phyloP scores from a whole-genome alignment of 2,888 invertebrate genomes.

The Pilophorus perplexus region DNA sequence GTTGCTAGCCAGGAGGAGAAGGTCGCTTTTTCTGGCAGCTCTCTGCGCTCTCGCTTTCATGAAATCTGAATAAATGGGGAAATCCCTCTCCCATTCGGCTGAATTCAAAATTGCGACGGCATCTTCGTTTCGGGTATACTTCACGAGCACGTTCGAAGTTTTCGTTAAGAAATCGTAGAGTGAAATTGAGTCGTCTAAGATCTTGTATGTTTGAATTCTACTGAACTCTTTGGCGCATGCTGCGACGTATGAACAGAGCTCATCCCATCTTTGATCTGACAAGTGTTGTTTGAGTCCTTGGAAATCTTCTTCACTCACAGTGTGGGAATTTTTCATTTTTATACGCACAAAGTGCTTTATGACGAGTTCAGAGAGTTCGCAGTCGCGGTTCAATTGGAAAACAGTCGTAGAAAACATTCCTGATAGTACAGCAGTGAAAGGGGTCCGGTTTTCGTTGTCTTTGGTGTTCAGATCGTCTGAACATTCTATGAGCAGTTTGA shows the following conservation, averaged over 20 bases:
- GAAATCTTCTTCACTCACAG: background rate
- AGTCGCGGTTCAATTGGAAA: background rate
- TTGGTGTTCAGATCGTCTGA: constrained; percentile 23
- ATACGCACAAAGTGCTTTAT: constrained; percentile 23
- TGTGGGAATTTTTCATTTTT: constrained; percentile 41
- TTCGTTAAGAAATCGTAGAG: constrained; percentile 24
- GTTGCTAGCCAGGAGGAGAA: background rate
- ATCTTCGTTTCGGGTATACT: constrained; percentile 15
- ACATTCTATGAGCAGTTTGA: constrained; percentile 15
- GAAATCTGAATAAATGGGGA: constrained; percentile 23
- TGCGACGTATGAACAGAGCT: constrained; percentile 1
- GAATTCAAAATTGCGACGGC: background rate
- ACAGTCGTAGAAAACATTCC: constrained; percentile 25
- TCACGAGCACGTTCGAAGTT: background rate
- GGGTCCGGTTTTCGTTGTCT: constrained; percentile 1
- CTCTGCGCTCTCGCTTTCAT: constrained; percentile 7
- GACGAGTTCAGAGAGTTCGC: constrained; percentile 16
- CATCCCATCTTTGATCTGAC: constrained; percentile 10
- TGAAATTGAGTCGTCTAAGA: constrained; percentile 6
- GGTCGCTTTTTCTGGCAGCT: constrained; percentile 6
- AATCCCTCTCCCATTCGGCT: constrained; percentile 4
- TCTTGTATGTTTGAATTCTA: constrained; percentile 12
- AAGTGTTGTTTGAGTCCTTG: constrained; percentile 7
- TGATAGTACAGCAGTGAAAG: background rate
- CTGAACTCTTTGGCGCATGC: background rate